Conservation (phyloP, 1,140 invertebrate species). For the Whitmania pigra region DNA sequence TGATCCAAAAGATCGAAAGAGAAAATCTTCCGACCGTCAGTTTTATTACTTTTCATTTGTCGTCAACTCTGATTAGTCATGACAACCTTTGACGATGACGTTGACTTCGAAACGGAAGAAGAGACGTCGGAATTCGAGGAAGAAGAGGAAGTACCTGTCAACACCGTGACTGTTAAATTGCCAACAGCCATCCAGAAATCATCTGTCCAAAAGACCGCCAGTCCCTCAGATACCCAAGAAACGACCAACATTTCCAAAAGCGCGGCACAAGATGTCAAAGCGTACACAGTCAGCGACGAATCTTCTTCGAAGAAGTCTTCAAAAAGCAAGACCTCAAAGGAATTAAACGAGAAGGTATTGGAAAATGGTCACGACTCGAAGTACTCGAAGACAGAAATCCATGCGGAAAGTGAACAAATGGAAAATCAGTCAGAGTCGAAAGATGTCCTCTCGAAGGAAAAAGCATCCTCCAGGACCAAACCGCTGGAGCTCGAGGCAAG, state of each 20-base stretch:
- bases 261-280: background rate
- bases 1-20: background rate
- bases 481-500: too few relatives aligned
- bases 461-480: too few relatives aligned
- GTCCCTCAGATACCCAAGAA: background rate
- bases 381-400: background rate
- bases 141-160: background rate
- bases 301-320: background rate
- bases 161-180: slow-evolving; percentile 5
- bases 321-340: background rate
- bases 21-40: background rate
- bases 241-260: background rate
- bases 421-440: background rate
- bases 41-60: too few relatives aligned
- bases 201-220: background rate
- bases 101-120: slow-evolving; percentile 12
- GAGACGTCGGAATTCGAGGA: background rate
- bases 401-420: background rate
- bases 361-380: background rate
- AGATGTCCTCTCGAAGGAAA: too few relatives aligned
- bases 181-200: background rate
- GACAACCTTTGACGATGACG: slow-evolving; percentile 3
- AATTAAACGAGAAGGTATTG: background rate
- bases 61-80: background rate
- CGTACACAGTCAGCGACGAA: background rate